phyloP scores from a whole-genome alignment of 35 echinoderm and acorn worm species.

The Heliocidaris tuberculata region DNA sequence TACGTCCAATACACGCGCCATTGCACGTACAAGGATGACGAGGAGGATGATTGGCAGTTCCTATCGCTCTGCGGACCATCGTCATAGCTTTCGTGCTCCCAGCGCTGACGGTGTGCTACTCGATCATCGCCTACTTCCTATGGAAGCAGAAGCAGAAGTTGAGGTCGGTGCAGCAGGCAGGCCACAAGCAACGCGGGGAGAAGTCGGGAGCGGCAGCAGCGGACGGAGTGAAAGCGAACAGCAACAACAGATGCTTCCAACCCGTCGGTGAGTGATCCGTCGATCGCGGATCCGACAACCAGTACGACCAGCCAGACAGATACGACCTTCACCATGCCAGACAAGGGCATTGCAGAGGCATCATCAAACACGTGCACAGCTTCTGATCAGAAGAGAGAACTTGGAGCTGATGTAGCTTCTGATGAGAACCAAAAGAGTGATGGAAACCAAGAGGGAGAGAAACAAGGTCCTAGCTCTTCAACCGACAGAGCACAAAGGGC shows the following conservation, averaged over 20 bases:
- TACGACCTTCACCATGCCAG: not conserved
- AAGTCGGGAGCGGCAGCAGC: not conserved
- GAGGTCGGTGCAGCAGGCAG: not conserved
- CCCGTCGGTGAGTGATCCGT: not conserved
- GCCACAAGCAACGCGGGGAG: not conserved
- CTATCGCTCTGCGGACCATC: not conserved
- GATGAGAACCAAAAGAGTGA: too few relatives aligned
- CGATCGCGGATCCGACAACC: not conserved
- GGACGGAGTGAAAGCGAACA: not conserved
- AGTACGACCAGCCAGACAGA: not conserved
- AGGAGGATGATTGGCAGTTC: not conserved
- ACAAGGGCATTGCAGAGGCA: not conserved
- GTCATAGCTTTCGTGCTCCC: not conserved
- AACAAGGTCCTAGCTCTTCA: not conserved
- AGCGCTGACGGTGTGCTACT: not conserved
- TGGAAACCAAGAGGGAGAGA: not conserved
- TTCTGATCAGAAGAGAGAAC: not conserved
- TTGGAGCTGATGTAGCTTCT: not conserved
- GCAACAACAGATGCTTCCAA: not conserved
- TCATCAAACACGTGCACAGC: not conserved
- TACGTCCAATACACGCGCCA: not conserved
- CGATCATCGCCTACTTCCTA: not conserved
- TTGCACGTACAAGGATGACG: not conserved
- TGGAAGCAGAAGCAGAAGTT: slow-evolving; percentile 9
- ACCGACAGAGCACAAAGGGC: not conserved